Conservation (phyloP, 2,888 invertebrate species). For the Macroteleia sp. region DNA sequence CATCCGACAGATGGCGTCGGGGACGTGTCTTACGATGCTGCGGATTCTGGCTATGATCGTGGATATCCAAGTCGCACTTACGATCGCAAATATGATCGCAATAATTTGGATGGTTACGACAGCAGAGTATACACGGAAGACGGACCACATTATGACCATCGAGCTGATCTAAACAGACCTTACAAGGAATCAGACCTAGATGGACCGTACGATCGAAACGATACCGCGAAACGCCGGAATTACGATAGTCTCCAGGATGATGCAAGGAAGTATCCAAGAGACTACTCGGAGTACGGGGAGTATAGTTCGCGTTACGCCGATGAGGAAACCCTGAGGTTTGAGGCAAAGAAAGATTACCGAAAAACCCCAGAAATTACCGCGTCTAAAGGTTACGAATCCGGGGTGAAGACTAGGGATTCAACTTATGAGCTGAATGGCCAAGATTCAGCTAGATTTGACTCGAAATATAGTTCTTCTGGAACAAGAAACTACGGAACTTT, state of each 20-base stretch:
- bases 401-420: constrained; percentile 80
- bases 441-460: constrained; percentile 68
- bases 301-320: constrained; percentile 80
- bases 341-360: constrained; percentile 77
- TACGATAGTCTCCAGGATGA: constrained; percentile 72
- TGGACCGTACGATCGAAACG: constrained; percentile 77
- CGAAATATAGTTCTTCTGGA: constrained; percentile 76
- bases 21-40: constrained; percentile 18
- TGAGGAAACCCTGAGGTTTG: constrained; percentile 80
- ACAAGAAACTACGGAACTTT: constrained; percentile 80
- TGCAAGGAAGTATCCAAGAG: constrained; percentile 78
- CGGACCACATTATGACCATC: constrained; percentile 75
- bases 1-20: constrained; percentile 65
- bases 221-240: constrained; percentile 73
- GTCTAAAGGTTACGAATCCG: constrained; percentile 81
- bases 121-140: constrained; percentile 80
- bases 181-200: constrained; percentile 82
- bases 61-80: constrained; percentile 69
- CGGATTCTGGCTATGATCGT: constrained; percentile 34
- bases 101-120: constrained; percentile 78
- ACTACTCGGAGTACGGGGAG: constrained; percentile 78
- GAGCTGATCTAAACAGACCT: constrained; percentile 70
- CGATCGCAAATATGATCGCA: constrained; percentile 77
- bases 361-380: constrained; percentile 71
- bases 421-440: constrained; percentile 78